phyloP scores from a whole-genome alignment of 2,113 vertebrate genomes.

The Tyrannus savana region DNA sequence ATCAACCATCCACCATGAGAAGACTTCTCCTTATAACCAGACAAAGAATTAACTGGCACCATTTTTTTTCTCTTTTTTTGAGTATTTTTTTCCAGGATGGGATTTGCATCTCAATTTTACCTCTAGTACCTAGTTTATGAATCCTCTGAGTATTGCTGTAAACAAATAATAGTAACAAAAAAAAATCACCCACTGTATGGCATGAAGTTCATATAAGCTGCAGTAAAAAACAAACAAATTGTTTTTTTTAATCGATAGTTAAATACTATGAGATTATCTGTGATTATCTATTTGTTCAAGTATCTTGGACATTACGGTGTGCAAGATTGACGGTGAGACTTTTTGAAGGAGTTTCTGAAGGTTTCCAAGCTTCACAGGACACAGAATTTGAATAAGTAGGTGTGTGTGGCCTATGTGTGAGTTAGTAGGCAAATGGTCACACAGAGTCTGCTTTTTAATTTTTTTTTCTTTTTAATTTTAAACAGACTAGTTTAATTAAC shows the following conservation, averaged over 20 bases:
- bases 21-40: not conserved
- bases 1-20: not conserved
- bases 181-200: not conserved
- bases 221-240: not conserved
- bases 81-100: not conserved
- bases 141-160: not conserved
- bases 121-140: not conserved
- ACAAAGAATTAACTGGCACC: not conserved
- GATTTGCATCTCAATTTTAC: not conserved
- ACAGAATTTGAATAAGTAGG: not conserved
- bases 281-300: not conserved
- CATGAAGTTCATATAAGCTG: not conserved
- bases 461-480: not conserved
- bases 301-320: not conserved
- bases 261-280: not conserved
- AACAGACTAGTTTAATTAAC: not conserved
- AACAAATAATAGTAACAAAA: not conserved
- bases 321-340: not conserved
- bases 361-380: not conserved
- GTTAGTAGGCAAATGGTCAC: not conserved
- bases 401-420: not conserved
- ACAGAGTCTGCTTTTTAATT: not conserved
- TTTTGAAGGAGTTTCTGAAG: not conserved
- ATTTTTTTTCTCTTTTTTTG: not conserved
- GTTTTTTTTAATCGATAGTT: not conserved